Conservation (phyloP, 2,113 vertebrate genomes). For the Tinamus guttatus region DNA sequence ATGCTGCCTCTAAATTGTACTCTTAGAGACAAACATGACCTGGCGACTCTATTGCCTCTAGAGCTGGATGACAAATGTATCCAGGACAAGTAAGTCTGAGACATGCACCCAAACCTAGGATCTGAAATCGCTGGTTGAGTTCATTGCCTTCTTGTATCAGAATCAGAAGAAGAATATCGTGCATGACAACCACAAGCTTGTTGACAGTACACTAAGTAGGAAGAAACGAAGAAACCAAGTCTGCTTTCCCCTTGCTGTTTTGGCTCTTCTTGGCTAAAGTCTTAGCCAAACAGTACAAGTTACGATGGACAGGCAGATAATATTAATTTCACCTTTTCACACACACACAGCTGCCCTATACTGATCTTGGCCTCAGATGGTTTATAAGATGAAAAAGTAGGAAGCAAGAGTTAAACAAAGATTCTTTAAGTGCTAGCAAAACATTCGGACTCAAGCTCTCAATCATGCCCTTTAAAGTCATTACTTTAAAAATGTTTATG, state of each 20-base stretch:
- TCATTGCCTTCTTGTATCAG: not conserved
- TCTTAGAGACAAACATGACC: not conserved
- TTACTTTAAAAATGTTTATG: conserved; percentile 26
- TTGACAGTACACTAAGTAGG: not conserved
- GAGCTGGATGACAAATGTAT: not conserved
- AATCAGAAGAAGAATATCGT: not conserved
- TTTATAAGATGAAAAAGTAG: not conserved
- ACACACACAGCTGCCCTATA: not conserved
- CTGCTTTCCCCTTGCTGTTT: not conserved
- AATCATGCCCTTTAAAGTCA: not conserved
- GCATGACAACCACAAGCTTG: not conserved
- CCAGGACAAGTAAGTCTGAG: not conserved
- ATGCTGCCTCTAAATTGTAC: not conserved
- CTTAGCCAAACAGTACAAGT: not conserved
- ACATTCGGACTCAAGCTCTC: not conserved
- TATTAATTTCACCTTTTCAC: not conserved
- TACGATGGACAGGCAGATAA: not conserved
- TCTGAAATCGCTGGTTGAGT: not conserved
- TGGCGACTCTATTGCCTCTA: not conserved
- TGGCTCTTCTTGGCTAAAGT: not conserved
- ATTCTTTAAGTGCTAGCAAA: conserved; percentile 26
- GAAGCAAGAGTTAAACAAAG: conserved; percentile 18
- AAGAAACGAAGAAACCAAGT: not conserved
- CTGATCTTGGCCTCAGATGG: not conserved
- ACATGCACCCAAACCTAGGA: not conserved